Evolutionary conservation across 1,140 invertebrate genomes (phyloP).

Genomic region (Rhyacophila brunnea): DNA sequence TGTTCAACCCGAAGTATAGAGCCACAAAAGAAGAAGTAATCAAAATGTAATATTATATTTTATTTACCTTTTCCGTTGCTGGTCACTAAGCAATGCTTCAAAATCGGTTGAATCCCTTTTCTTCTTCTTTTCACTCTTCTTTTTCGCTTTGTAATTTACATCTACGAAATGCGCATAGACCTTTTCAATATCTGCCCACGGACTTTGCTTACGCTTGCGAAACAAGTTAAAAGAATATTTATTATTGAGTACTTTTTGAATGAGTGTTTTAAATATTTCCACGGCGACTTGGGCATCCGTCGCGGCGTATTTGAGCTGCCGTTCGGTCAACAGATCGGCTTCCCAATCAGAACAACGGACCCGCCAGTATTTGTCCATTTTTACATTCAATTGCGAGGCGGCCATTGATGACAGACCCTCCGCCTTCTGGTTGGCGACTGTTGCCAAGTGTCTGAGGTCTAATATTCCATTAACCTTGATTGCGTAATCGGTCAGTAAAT

Average conservation of each 20-base stretch:
- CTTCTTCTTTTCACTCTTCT: not conserved
- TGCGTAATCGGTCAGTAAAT: constrained; percentile 66
- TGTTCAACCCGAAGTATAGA: too few species aligned
- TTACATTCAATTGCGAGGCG: constrained; percentile 55
- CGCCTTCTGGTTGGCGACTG: constrained; percentile 47
- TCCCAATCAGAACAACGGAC: constrained; percentile 77
- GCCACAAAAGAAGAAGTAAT: too few species aligned
- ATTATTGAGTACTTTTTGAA: constrained; percentile 28
- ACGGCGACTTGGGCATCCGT: constrained; percentile 70
- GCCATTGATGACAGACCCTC: constrained; percentile 62
- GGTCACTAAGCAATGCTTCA: constrained; percentile 19
- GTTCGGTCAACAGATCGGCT: constrained; percentile 57
- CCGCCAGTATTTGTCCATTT: constrained; percentile 65
- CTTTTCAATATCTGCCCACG: constrained; percentile 16
- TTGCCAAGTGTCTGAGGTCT: constrained; percentile 69
- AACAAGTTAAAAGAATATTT: constrained; percentile 4
- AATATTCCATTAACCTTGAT: constrained; percentile 63
- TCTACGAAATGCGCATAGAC: constrained; percentile 17
- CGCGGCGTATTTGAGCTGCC: constrained; percentile 71
- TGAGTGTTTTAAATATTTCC: constrained; percentile 60
- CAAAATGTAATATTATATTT: too few species aligned
- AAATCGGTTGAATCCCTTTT: constrained; percentile 1
- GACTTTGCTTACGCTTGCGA: constrained; percentile 1
- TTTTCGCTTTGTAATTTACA: constrained; percentile 16
- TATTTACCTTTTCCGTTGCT: constrained; percentile 21